Evolutionary conservation across 2,113 vertebrate genomes (phyloP).

Genomic region (Aspiorhynchus laticeps): DNA sequence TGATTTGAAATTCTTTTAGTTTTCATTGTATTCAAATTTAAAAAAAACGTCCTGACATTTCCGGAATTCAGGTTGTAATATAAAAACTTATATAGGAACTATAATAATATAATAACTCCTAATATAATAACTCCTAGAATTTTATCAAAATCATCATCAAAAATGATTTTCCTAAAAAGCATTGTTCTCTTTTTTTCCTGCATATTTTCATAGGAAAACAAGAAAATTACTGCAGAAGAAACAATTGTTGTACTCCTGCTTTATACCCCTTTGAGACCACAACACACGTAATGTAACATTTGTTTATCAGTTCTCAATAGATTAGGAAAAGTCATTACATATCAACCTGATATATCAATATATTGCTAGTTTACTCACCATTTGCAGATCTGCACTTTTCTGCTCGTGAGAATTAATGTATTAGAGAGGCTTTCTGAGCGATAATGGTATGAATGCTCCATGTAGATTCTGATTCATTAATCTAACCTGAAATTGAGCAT

Average conservation of each 20-base stretch:
- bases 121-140: no score
- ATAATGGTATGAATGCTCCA: slow-evolving; percentile 6
- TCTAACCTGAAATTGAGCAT: slow-evolving; percentile 47
- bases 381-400: background rate
- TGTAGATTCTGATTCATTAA: slow-evolving; percentile 50
- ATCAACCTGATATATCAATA: background rate
- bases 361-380: background rate
- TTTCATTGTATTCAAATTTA: no score
- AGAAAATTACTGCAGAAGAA: no score
- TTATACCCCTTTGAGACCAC: background rate
- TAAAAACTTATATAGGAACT: no score
- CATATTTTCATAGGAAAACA: no score
- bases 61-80: no score
- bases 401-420: background rate
- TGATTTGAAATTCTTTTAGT: no score
- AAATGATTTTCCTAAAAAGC: background rate
- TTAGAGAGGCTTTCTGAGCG: slow-evolving; percentile 36
- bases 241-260: background rate
- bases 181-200: no score
- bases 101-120: no score
- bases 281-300: background rate
- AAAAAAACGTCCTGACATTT: no score
- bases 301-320: background rate
- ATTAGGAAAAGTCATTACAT: background rate
- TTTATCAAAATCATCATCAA: no score